Evolutionary conservation across 2,888 invertebrate species (phyloP), one percentile per base, ranked within the genome.

Genomic region (Harpagoxenus sublaevis): DNA sequence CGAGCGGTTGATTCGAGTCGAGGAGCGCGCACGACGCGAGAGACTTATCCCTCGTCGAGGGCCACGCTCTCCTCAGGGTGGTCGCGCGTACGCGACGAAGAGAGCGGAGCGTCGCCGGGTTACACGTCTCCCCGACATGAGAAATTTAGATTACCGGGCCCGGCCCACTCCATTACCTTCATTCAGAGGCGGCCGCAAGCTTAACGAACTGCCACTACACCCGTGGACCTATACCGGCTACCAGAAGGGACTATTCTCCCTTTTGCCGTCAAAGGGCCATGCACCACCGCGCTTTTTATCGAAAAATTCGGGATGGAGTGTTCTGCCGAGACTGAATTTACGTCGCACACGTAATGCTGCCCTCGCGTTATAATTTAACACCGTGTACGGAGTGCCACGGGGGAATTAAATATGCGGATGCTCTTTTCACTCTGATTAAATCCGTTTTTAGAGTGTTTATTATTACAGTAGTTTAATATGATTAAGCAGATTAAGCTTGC

Each of bases 91-190:
- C 15, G 68, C 35, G 53, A 60, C 42, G 66, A 18, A 28, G 8
- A 35, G 39, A 60, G n/a, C 74, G 48, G 18, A 63, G 28, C 62
- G 42, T 15, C 86, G 66, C 51, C 68, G 77, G 65, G 77, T 73
- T 86, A 42, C 70, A 82, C 79, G 75, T 77, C 83, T 85, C 83
- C 74, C 62, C 84, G 83, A 86, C 89, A 91, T 88, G 89, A 90
- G 89, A 92, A 92, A 92, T 92, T 92, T 91, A 90, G 91, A 92
- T 91, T 92, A 90, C 89, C 86, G 66, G 71, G 81, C 82, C 87
- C 86, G 63, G 57, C 86, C 88, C 87, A 90, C 89, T 90, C 87
- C 88, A 88, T 90, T 91, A 90, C 87, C 87, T 90, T 89, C 85
- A 88, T 89, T 89, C 87, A 90, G 87, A 84, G 83, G 83, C 89